Evolutionary conservation across 2,888 invertebrate species (phyloP), one percentile per base, ranked within the genome.

Genomic region (Orchesellides sinensis): DNA sequence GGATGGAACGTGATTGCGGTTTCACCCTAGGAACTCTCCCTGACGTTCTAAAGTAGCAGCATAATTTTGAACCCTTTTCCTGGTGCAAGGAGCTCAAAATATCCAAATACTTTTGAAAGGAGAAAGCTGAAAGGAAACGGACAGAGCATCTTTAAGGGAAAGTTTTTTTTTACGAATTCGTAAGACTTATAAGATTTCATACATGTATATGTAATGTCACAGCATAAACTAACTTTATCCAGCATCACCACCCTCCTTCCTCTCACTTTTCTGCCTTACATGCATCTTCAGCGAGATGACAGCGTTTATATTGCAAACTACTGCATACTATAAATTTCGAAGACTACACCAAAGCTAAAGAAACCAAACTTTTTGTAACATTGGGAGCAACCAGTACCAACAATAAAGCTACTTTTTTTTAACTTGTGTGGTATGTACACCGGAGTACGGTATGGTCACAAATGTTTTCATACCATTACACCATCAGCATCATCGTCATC

Each of bases 1-100:
- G n/a, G n/a, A n/a, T 17, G 59, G 59, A 17, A 59, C 59, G 59
- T 59, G 59, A 59, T 59, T 59, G 59, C 8, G 59, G 59, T 17
- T 59, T 40, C 40, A 40, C n/a, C n/a, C 59, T 59, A n/a, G n/a
- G n/a, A n/a, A n/a, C n/a, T 59, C n/a, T 49, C 54, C 54, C 23
- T 19, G 17, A 49, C 21, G 5, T 49, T 49, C 14, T 10, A 40
- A 40, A 40, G 2, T n/a, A 40, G n/a, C 40, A 40, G n/a, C 40
- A 40, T 14, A n/a, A 40, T n/a, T 40, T 40, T 2, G 40, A 40
- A 40, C n/a, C 14, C 10, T 40, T 40, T 40, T 40, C n/a, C 40
- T 40, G n/a, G n/a, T n/a, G n/a, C n/a, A n/a, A n/a, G n/a, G n/a
- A n/a, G n/a, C n/a, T n/a, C n/a, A n/a, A n/a, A n/a, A n/a, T n/a